A percentile compares a stretch with the other conserved stretches of the same genome.
Evolutionary conservation across 2,113 vertebrate species (phyloP).

Genomic region (Platysternon megacephalum): DNA sequence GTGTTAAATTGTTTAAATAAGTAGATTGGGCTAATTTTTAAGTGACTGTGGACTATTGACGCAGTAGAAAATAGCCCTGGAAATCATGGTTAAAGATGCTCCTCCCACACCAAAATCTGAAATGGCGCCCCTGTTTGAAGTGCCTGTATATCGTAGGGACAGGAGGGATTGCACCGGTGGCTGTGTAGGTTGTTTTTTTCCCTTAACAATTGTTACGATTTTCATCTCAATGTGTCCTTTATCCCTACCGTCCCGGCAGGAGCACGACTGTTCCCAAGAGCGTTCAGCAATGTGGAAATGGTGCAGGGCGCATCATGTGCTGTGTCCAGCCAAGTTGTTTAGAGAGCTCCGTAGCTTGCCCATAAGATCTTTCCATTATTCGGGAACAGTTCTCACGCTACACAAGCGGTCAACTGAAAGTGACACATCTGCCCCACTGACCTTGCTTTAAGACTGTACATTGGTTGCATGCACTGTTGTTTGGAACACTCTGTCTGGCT

Average conservation of each 20-base stretch:
- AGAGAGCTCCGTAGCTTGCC: neutral
- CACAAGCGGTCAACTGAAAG: neutral
- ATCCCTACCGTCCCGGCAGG: neutral
- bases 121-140: neutral
- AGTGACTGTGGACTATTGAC: no score
- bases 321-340: neutral
- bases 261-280: constrained; percentile 1
- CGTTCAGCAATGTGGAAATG: constrained; percentile 50
- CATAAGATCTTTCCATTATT: constrained; percentile 66
- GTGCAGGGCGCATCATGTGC: neutral
- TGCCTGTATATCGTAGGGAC: accelerated
- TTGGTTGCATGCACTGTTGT: constrained; percentile 31
- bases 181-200: neutral
- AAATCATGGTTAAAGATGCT: no score
- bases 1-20: no score
- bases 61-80: no score
- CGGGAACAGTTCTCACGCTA: constrained; percentile 64
- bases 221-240: neutral
- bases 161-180: neutral
- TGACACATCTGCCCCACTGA: constrained; percentile 64
- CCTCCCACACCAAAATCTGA: no score
- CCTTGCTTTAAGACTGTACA: constrained; percentile 4
- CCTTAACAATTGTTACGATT: neutral
- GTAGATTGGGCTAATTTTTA: no score
- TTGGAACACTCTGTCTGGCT: constrained; percentile 38